Conservation (phyloP, 2,888 invertebrate genomes). For the Thecocarcelia acutangulata region DNA sequence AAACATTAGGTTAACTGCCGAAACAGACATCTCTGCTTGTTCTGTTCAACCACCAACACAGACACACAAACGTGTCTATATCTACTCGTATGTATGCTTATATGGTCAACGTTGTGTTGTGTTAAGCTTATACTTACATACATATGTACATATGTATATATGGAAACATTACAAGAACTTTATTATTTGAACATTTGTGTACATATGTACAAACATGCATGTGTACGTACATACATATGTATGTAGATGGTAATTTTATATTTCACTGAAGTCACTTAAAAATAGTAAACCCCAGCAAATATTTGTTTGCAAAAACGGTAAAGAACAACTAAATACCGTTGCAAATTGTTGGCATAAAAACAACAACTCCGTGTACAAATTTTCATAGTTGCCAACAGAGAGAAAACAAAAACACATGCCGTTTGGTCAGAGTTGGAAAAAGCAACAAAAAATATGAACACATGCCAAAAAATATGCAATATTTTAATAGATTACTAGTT, state of each 20-base stretch:
- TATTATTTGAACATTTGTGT: slow-evolving; percentile 37
- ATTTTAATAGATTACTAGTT: slow-evolving; percentile 59
- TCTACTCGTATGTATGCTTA: not conserved
- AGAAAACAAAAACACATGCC: slow-evolving; percentile 29
- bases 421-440: slow-evolving; percentile 43
- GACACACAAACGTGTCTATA: too few relatives aligned
- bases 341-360: slow-evolving; percentile 27
- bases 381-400: slow-evolving; percentile 50
- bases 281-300: slow-evolving; percentile 4
- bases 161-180: slow-evolving; percentile 22
- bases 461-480: slow-evolving; percentile 71
- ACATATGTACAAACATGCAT: too few relatives aligned
- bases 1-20: slow-evolving; percentile 25
- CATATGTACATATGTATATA: too few relatives aligned
- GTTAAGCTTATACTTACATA: not conserved
- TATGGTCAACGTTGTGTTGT: not conserved
- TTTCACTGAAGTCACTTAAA: not conserved
- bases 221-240: too few relatives aligned
- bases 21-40: not conserved
- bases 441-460: slow-evolving; percentile 40
- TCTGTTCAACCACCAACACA: not conserved
- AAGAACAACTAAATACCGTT: slow-evolving; percentile 25
- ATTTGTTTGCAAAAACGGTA: not conserved
- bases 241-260: slow-evolving; percentile 54
- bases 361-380: slow-evolving; percentile 26